Evolutionary conservation across 2,113 vertebrate genomes (phyloP), one percentile per base, ranked within the genome.

Genomic region (Onychostoma macrolepis): DNA sequence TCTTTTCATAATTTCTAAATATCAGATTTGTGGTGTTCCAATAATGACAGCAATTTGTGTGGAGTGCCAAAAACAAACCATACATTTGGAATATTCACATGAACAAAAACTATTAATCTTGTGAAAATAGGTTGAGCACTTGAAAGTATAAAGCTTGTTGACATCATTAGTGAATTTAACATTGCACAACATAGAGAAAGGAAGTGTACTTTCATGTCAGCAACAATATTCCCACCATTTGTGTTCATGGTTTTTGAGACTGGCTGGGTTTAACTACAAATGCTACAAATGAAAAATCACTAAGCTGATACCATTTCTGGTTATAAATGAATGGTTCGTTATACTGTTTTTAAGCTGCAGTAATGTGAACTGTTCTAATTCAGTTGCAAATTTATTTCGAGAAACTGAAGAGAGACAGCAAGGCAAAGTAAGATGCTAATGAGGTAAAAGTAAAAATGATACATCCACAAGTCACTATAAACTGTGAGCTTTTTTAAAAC

Each of bases 221-320:
- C 78, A 80, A 56, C 28, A 79, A 2, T 6, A 79, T 58, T 80
- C 78, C 56, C 30, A 41, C 21, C 76, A 79, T 61, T 21, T 80
- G 77, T 80, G 53, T 7, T 61, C 21, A 38, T 12, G 12, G 6
- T 80, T 38, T 80, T 0, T 38, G 19, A 80, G 6, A 38, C 53
- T 38, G 50, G 19, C 76, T 79, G 10, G 4, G 43, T 72, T 38
- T 38, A 72, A 41, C 69, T 41, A 38, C 8, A 36, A 78, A 78
- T 78, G 26, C 76, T 30, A 56, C 17, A 2, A 56, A 78, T 10
- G 7, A 56, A 78, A 53, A 78, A 78, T 21, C 48, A 53, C 48
- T 33, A 79, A 38, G 30, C 33, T 41, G 24, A 15, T 38, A 15
- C 41, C 24, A 75, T 75, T 45, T 75, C 26, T 45, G 2, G 2